These are phyloP conservation scores for Watersipora subatra DNA, from an alignment of 1,140 invertebrate species.

Conservation along the genomic window DNA sequence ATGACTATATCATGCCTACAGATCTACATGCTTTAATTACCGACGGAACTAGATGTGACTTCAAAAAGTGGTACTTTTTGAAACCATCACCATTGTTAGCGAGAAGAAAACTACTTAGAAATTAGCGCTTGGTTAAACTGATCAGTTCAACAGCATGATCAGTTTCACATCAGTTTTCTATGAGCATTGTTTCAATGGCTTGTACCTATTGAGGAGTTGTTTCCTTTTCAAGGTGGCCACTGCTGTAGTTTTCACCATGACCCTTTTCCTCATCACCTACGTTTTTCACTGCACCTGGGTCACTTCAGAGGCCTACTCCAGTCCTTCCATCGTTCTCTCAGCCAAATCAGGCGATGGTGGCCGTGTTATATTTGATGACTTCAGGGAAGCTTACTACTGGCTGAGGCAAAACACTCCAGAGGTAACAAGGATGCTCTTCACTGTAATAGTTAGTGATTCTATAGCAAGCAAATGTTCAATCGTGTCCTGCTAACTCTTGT, in stretches of 20 bases:
- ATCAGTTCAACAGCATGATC: neutral
- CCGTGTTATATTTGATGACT: conserved; percentile 92
- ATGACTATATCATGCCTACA: neutral
- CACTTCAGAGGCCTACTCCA: conserved; percentile 94
- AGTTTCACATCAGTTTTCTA: neutral
- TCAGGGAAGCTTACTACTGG: conserved; percentile 96
- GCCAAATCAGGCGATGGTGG: conserved; percentile 83
- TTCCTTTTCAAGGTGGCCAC: conserved; percentile 55
- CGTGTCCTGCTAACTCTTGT: too few relatives aligned
- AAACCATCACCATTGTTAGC: neutral
- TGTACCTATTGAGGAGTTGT: neutral
- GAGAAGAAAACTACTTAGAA: neutral
- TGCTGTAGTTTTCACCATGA: conserved; percentile 69
- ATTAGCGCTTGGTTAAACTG: neutral
- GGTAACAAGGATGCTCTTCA: too few relatives aligned
- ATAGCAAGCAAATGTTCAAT: too few relatives aligned
- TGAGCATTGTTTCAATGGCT: too few relatives aligned
- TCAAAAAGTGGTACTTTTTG: neutral
- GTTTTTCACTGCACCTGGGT: conserved; percentile 98
- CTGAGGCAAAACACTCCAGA: conserved; percentile 84
- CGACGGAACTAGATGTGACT: neutral
- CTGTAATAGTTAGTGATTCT: too few relatives aligned
- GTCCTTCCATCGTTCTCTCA: conserved; percentile 91
- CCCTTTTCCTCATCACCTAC: conserved; percentile 73
- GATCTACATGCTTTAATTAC: neutral